These are phyloP conservation scores for Crocodylus rhombifer DNA, from an alignment of 2,797 vertebrate species.

Conservation along the genomic window DNA sequence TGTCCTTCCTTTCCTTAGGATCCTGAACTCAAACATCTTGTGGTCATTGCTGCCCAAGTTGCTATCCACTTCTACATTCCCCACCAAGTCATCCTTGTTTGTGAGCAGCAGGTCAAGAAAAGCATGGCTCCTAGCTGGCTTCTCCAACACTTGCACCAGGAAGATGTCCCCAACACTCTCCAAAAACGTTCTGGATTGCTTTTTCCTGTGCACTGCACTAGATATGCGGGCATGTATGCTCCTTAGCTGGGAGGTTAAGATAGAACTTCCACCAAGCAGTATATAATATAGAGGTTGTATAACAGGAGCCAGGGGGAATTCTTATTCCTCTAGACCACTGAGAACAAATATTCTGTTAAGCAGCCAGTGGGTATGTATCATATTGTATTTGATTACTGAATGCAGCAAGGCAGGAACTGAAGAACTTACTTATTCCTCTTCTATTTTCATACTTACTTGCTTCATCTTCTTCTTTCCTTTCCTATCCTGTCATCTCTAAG, in stretches of 20 bases:
- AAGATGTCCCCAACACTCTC: too few species aligned
- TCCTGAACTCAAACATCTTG: too few species aligned
- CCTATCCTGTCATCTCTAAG: not conserved
- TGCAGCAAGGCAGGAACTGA: not conserved
- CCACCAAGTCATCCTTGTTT: too few species aligned
- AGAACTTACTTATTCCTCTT: not conserved
- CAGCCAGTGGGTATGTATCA: not conserved
- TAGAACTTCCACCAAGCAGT: not conserved
- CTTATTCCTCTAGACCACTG: not conserved
- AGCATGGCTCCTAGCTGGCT: too few species aligned
- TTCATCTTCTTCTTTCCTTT: fast-evolving
- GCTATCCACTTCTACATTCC: too few species aligned
- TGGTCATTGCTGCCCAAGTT: too few species aligned
- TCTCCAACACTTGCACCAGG: too few species aligned
- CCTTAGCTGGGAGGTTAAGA: not conserved
- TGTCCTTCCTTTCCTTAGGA: too few species aligned
- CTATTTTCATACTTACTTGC: not conserved
- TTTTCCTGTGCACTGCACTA: not conserved
- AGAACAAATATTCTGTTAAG: not conserved
- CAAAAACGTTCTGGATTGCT: too few species aligned
- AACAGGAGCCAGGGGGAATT: fast-evolving
- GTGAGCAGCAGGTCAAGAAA: too few species aligned
- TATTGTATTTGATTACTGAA: not conserved
- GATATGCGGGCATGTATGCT: not conserved
- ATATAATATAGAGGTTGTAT: not conserved